A percentile compares a stretch with the other conserved stretches of the same genome.
These are phyloP conservation scores for Eristalinus sepulchralis DNA, from an alignment of 2,888 invertebrate genomes.

Conservation along the genomic window DNA sequence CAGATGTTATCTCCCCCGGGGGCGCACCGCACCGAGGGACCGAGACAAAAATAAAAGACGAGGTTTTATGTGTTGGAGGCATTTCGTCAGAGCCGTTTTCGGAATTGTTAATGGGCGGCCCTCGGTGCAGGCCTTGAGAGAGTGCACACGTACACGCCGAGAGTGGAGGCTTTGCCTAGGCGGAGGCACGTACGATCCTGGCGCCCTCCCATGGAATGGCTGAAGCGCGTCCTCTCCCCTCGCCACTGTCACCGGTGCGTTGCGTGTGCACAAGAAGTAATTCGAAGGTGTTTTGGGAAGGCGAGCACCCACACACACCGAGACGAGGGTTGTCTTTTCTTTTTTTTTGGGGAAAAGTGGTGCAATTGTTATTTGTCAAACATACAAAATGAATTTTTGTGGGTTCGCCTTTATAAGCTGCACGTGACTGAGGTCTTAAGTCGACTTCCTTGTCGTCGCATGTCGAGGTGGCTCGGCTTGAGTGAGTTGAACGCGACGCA, in stretches of 20 bases:
- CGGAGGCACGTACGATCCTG: constrained; percentile 57
- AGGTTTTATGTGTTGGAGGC: constrained; percentile 55
- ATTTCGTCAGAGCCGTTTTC: constrained; percentile 68
- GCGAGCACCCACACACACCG: constrained; percentile 36
- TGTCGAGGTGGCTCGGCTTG: background rate
- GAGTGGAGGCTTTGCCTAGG: constrained; percentile 42
- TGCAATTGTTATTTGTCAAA: constrained; percentile 71
- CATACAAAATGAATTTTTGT: constrained; percentile 69
- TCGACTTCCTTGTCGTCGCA: background rate
- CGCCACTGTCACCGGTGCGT: background rate
- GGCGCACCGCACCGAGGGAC: constrained; percentile 13
- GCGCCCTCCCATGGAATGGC: constrained; percentile 30
- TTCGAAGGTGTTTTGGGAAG: constrained; percentile 56
- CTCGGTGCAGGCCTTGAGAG: constrained; percentile 1
- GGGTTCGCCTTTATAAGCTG: constrained; percentile 63
- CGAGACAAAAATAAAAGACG: constrained; percentile 1
- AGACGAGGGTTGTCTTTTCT: background rate
- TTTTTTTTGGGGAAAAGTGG: constrained; percentile 52
- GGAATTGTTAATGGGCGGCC: constrained; percentile 67
- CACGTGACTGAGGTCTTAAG: constrained; percentile 67
- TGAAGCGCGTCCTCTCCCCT: background rate
- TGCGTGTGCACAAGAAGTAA: constrained; percentile 40
- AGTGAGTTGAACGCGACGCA: background rate
- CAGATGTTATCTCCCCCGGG: constrained; percentile 44
- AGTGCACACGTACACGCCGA: constrained; percentile 4